These are phyloP conservation scores for Lophius piscatorius DNA, from an alignment of 2,113 vertebrate species.

Conservation along the genomic window DNA sequence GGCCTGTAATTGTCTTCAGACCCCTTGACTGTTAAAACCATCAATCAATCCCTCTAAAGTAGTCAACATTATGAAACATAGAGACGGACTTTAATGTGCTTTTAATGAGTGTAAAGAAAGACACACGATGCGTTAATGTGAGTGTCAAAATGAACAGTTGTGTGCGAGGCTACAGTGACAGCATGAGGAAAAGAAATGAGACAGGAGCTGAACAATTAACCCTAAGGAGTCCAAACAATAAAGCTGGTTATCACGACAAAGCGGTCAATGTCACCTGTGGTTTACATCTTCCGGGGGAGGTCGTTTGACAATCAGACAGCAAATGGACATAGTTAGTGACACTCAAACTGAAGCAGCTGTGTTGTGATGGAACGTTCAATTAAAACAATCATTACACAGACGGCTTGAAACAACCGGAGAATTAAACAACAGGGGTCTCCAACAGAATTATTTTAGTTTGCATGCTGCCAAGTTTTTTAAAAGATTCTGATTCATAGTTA, in stretches of 20 bases:
- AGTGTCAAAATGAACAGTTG: slow-evolving; percentile 14
- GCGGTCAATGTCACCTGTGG: slow-evolving; percentile 1
- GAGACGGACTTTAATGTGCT: slow-evolving; percentile 14
- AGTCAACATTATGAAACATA: slow-evolving; percentile 35
- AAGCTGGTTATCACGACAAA: slow-evolving; percentile 6
- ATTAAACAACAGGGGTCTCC: slow-evolving; percentile 31
- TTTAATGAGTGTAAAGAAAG: slow-evolving; percentile 13
- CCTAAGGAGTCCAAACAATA: slow-evolving; percentile 24
- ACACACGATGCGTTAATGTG: background rate
- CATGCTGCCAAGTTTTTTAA: slow-evolving; percentile 54
- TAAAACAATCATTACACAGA: too few species aligned
- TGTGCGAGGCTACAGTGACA: slow-evolving; percentile 11
- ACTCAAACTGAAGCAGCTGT: slow-evolving; percentile 5
- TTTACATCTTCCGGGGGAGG: background rate
- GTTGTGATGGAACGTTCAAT: too few species aligned
- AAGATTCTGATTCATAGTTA: slow-evolving; percentile 52
- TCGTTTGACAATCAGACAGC: background rate
- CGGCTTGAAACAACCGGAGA: too few species aligned
- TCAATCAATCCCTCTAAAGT: slow-evolving; percentile 33
- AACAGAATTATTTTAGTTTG: slow-evolving; percentile 41
- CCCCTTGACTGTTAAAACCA: slow-evolving; percentile 15
- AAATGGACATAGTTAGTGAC: background rate
- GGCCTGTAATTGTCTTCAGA: slow-evolving; percentile 20
- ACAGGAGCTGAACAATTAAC: slow-evolving; percentile 27
- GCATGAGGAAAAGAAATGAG: slow-evolving; percentile 11